These are phyloP conservation scores for Tamias sibiricus DNA, from an alignment of 2,113 vertebrate genomes.

Conservation along the genomic window DNA sequence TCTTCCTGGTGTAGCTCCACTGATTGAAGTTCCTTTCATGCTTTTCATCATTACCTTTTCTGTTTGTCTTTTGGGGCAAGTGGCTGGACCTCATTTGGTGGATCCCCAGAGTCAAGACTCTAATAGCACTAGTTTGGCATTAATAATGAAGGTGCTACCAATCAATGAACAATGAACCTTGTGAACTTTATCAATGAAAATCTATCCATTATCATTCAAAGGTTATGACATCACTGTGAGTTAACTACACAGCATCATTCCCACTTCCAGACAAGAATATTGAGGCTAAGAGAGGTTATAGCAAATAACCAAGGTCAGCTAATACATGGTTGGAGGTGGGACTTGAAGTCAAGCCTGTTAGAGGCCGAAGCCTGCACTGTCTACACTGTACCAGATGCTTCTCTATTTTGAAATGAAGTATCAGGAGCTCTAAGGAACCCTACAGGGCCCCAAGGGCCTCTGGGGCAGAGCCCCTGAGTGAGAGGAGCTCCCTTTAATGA, in stretches of 20 bases:
- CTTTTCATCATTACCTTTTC: too few relatives aligned
- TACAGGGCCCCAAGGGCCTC: background rate
- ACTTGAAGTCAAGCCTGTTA: background rate
- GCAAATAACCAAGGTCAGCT: background rate
- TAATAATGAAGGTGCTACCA: background rate
- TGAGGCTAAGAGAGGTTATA: background rate
- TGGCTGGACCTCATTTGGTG: too few relatives aligned
- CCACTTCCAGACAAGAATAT: slow-evolving; percentile 32
- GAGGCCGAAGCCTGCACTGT: background rate
- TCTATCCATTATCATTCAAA: background rate
- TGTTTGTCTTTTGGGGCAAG: too few relatives aligned
- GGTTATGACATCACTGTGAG: background rate
- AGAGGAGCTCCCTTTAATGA: slow-evolving; percentile 79
- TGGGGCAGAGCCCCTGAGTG: background rate
- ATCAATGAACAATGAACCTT: background rate
- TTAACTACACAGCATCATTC: background rate
- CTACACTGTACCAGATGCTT: slow-evolving; percentile 38
- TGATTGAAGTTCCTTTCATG: too few relatives aligned
- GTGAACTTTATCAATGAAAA: slow-evolving; percentile 38
- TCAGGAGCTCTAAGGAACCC: slow-evolving; percentile 1
- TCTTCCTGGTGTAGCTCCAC: too few relatives aligned
- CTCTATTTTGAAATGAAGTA: background rate
- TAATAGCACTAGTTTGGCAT: background rate
- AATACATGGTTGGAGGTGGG: background rate
- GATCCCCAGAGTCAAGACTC: too few relatives aligned